A percentile compares a stretch with the other conserved stretches of the same genome.
These are phyloP conservation scores for Calyptommatus sinebrachiatus DNA, from an alignment of 2,113 vertebrate genomes.

Conservation along the genomic window DNA sequence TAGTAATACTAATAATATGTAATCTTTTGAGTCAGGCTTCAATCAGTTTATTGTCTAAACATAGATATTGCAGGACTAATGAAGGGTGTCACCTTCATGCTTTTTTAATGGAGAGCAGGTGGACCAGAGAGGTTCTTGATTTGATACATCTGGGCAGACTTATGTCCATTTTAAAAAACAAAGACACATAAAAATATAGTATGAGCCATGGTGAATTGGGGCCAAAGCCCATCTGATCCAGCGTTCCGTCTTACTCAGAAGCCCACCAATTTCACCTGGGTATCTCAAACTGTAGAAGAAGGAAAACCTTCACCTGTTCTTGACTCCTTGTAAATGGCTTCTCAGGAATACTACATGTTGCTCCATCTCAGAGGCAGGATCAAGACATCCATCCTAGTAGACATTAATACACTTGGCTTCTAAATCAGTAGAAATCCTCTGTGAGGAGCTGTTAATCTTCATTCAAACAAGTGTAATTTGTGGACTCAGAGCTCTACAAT, in stretches of 20 bases:
- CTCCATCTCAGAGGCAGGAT: no score
- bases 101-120: not conserved
- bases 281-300: no score
- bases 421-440: not conserved
- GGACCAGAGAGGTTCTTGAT: not conserved
- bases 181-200: not conserved
- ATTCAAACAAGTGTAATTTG: not conserved
- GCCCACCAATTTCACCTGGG: no score
- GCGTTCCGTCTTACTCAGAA: no score
- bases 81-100: not conserved
- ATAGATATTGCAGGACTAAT: not conserved
- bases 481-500: not conserved
- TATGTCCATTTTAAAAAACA: not conserved
- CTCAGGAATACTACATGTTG: no score
- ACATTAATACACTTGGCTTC: no score
- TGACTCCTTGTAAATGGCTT: no score
- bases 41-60: not conserved
- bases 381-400: no score
- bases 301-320: no score
- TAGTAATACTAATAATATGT: accelerated
- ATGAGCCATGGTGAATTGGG: no score
- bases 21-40: not conserved
- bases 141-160: not conserved
- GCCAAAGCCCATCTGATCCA: no score
- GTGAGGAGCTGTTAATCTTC: not conserved